Evolutionary conservation across 2,888 invertebrate species (phyloP).

Genomic region (Laothoe populi): DNA sequence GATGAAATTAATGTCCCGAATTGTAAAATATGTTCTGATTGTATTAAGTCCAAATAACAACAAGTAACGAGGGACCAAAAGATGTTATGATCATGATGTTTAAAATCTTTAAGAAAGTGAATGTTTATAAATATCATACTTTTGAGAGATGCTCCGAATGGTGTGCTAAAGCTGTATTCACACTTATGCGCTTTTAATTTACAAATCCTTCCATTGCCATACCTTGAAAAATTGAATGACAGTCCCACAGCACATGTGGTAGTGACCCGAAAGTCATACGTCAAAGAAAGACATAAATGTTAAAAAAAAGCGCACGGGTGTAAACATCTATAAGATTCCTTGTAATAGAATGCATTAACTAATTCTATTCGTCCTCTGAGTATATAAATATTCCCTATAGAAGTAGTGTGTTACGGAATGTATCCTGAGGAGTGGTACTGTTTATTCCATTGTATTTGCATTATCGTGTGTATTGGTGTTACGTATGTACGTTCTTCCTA

Average conservation of each 20-base stretch:
- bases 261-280: too few relatives aligned
- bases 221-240: too few relatives aligned
- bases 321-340: too few relatives aligned
- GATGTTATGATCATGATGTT: conserved; percentile 35
- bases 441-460: conserved; percentile 72
- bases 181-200: too few relatives aligned
- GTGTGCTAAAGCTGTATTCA: conserved; percentile 21
- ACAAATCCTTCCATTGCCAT: too few relatives aligned
- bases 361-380: conserved; percentile 14
- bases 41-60: conserved; percentile 31
- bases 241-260: too few relatives aligned
- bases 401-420: conserved; percentile 46
- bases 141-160: conserved; percentile 17
- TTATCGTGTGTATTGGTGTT: conserved; percentile 68
- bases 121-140: conserved; percentile 19
- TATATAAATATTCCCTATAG: conserved; percentile 29
- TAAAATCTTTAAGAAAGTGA: conserved; percentile 18
- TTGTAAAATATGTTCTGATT: conserved; percentile 18
- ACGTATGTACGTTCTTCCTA: conserved; percentile 65
- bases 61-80: conserved; percentile 46
- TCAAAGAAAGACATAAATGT: too few relatives aligned
- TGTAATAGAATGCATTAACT: neutral
- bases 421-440: conserved; percentile 53
- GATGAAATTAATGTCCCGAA: conserved; percentile 22
- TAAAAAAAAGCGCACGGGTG: too few relatives aligned